Conservation (phyloP, 2,888 invertebrate genomes). For the Drosophila percnosoma region DNA sequence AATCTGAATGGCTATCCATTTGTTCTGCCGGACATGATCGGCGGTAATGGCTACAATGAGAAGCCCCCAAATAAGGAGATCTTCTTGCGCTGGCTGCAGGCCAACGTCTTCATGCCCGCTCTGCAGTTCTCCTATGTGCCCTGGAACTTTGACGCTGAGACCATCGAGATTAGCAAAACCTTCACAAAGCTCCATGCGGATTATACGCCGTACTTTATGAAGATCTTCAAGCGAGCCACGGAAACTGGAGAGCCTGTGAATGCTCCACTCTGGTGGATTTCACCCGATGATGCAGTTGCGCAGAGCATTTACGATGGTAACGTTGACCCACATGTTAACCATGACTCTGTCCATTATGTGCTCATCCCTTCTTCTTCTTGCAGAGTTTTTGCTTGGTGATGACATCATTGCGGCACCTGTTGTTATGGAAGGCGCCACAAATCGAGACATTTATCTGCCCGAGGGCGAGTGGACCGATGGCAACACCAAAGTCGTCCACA, state of each 20-base stretch:
- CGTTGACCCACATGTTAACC: constrained; percentile 31
- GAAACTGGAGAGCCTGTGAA: constrained; percentile 89
- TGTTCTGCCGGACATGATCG: constrained; percentile 92
- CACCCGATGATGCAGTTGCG: constrained; percentile 88
- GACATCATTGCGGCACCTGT: constrained; percentile 92
- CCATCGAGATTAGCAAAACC: constrained; percentile 87
- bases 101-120: constrained; percentile 91
- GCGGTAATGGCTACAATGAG: constrained; percentile 87
- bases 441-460: constrained; percentile 91
- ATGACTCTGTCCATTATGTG: not conserved
- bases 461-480: constrained; percentile 90
- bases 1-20: constrained; percentile 86
- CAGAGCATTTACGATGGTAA: constrained; percentile 87
- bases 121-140: constrained; percentile 92
- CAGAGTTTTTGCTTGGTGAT: constrained; percentile 93
- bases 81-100: constrained; percentile 91
- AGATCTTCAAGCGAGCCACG: constrained; percentile 87
- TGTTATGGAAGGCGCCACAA: constrained; percentile 87
- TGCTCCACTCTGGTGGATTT: constrained; percentile 94
- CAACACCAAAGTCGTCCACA: constrained; percentile 84
- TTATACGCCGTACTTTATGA: constrained; percentile 87
- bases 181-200: constrained; percentile 88
- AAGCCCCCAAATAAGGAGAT: constrained; percentile 87
- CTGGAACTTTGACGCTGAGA: constrained; percentile 89
- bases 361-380: too few relatives aligned